phyloP scores from a whole-genome alignment of 2,113 vertebrate genomes.

The Saccopteryx bilineata region DNA sequence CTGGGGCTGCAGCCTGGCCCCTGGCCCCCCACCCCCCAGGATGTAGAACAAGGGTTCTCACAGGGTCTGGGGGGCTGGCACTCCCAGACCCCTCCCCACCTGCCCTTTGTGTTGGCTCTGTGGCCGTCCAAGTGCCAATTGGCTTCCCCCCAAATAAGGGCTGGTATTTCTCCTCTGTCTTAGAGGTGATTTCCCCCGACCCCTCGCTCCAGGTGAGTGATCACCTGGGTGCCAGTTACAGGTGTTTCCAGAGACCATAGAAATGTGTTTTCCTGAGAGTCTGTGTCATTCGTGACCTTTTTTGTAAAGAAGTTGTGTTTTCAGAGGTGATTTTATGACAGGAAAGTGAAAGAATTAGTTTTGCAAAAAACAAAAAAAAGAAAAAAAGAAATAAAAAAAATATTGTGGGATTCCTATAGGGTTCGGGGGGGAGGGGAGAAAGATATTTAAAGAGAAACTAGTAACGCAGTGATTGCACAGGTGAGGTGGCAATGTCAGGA shows the following conservation, averaged over 20 bases:
- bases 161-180: conserved; percentile 79
- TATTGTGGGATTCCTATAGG: conserved; percentile 86
- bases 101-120: conserved; percentile 54
- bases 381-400: conserved; percentile 75
- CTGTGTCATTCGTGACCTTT: conserved; percentile 89
- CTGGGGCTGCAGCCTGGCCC: background rate
- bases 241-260: conserved; percentile 83
- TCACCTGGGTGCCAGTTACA: conserved; percentile 76
- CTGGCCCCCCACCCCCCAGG: background rate
- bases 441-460: conserved; percentile 90
- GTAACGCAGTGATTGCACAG: conserved; percentile 90
- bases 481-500: conserved; percentile 84
- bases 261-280: conserved; percentile 89
- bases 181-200: conserved; percentile 61
- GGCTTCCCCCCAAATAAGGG: conserved; percentile 82
- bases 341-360: conserved; percentile 91
- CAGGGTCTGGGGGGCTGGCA: conserved; percentile 30
- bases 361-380: conserved; percentile 89
- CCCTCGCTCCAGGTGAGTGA: conserved; percentile 40
- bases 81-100: conserved; percentile 7
- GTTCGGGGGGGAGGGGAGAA: conserved; percentile 83
- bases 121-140: conserved; percentile 82
- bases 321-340: conserved; percentile 92
- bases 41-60: background rate
- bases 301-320: conserved; percentile 89